phyloP scores from a whole-genome alignment of 2,888 invertebrate species.

The Amiota minor region DNA sequence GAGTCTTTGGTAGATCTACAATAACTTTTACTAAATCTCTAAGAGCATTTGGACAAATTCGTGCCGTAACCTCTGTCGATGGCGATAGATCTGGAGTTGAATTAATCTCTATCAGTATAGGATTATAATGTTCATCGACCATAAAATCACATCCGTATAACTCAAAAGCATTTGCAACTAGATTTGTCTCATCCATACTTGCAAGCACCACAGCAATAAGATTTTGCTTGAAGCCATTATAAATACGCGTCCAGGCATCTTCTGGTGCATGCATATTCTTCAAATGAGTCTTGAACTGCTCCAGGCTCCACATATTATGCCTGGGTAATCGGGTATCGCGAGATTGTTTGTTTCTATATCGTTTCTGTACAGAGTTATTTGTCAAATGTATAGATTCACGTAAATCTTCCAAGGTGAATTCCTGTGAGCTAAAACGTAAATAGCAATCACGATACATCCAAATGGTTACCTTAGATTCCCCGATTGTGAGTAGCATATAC shows the following conservation, averaged over 20 bases:
- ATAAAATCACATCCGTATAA: slow-evolving; percentile 95
- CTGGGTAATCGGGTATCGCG: slow-evolving; percentile 80
- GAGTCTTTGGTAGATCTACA: slow-evolving; percentile 67
- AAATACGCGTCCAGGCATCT: slow-evolving; percentile 82
- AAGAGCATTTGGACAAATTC: slow-evolving; percentile 85
- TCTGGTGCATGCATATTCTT: slow-evolving; percentile 72
- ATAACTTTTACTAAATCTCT: slow-evolving; percentile 91
- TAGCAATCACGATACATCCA: slow-evolving; percentile 92
- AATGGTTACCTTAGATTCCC: slow-evolving; percentile 84
- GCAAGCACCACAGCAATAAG: slow-evolving; percentile 86
- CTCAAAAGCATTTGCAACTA: slow-evolving; percentile 86
- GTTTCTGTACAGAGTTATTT: slow-evolving; percentile 89
- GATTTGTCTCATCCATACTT: slow-evolving; percentile 82
- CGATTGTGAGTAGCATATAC: slow-evolving; percentile 84
- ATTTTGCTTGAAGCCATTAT: slow-evolving; percentile 88
- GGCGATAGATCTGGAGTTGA: slow-evolving; percentile 87
- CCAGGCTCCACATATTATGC: slow-evolving; percentile 89
- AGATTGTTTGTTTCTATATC: slow-evolving; percentile 75
- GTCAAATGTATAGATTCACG: slow-evolving; percentile 91
- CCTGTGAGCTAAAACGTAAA: slow-evolving; percentile 88
- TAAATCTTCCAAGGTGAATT: slow-evolving; percentile 83
- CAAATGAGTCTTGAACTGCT: slow-evolving; percentile 80
- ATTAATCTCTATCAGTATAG: slow-evolving; percentile 95
- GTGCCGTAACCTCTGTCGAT: slow-evolving; percentile 87
- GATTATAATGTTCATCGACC: slow-evolving; percentile 86